Evolutionary conservation across 2,113 vertebrate genomes (phyloP), one percentile per base, ranked within the genome.

Genomic region (Pelusios castaneus): DNA sequence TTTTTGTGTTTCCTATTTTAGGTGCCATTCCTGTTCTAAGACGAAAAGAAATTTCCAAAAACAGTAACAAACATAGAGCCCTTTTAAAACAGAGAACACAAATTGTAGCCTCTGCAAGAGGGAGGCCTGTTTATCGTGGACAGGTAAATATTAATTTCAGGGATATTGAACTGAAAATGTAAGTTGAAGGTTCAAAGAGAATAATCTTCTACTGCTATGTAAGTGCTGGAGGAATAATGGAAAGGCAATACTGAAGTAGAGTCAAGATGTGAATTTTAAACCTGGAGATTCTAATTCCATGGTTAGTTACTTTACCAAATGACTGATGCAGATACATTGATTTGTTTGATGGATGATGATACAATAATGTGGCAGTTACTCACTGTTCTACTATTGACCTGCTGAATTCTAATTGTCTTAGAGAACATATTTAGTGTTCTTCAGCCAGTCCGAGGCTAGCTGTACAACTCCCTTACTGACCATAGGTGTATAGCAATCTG

Each of bases 71-170:
- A 78, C 97, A 89, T 41, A 98, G 83, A 97, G 82, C 67, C 85
- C 92, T 97, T 88, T 84, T 95, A 92, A 97, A 98, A 92, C 94
- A 97, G 76, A 97, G 97, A 97, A 98, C 96, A 93, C 97, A 97
- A 96, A 94, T 80, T 56, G 45, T 96, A 52, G 80, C 89, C 84
- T 97, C 95, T 87, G 89, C 82, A 91, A 95, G 89, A 94, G 91
- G 94, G 96, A 98, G 96, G n/a, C 79, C 96, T 86, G 88, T 56
- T 93, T 92, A 97, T 56, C 91, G 88, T 58, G 78, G 90, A 94
- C 98, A 98, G 98, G 99, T 99, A 98, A 97, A 95, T 97, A 95
- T 85, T 88, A 82, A 73, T 87, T 80, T n/a, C 17, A 73, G 58
- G 49, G 25, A 55, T 34, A 6, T 21, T 49, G 31, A 51, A 80